These are phyloP conservation scores for Proterorhinus semilunaris DNA, from an alignment of 2,113 vertebrate species.

Conservation along the genomic window DNA sequence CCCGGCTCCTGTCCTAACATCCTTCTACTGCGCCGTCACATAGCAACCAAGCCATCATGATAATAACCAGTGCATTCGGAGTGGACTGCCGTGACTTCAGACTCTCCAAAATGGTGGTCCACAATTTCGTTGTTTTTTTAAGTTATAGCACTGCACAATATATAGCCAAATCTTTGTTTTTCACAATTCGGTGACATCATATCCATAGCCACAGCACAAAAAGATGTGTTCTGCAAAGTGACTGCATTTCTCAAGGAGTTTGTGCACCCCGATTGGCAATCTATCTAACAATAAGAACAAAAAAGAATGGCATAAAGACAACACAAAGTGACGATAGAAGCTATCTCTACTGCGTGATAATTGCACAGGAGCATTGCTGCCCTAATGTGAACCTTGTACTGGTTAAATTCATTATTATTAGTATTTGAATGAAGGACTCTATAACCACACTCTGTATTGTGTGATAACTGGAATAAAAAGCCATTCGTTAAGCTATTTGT, in stretches of 20 bases:
- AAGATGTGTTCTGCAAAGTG: too few relatives aligned
- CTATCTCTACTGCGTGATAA: neutral
- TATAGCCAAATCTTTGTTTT: too few relatives aligned
- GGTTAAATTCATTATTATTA: slow-evolving; percentile 32
- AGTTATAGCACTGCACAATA: too few relatives aligned
- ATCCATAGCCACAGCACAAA: too few relatives aligned
- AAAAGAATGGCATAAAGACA: neutral
- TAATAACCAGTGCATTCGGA: slow-evolving; percentile 11
- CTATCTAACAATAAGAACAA: neutral
- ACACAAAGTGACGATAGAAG: neutral
- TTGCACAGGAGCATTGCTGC: slow-evolving; percentile 21
- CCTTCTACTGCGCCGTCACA: slow-evolving; percentile 22
- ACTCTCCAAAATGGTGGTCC: too few relatives aligned
- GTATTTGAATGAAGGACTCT: slow-evolving; percentile 25
- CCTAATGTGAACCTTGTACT: neutral
- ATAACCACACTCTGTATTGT: slow-evolving; percentile 9
- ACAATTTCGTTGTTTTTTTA: too few relatives aligned
- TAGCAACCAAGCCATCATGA: slow-evolving; percentile 1
- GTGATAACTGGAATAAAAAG: slow-evolving; percentile 19
- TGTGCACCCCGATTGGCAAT: neutral
- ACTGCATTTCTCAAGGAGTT: too few relatives aligned
- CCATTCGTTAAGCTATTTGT: slow-evolving; percentile 21
- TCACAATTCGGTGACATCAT: too few relatives aligned
- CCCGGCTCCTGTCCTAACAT: slow-evolving; percentile 30
- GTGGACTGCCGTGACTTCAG: too few relatives aligned